phyloP scores from a whole-genome alignment of 2,113 vertebrate species.

The Sapajus apella region DNA sequence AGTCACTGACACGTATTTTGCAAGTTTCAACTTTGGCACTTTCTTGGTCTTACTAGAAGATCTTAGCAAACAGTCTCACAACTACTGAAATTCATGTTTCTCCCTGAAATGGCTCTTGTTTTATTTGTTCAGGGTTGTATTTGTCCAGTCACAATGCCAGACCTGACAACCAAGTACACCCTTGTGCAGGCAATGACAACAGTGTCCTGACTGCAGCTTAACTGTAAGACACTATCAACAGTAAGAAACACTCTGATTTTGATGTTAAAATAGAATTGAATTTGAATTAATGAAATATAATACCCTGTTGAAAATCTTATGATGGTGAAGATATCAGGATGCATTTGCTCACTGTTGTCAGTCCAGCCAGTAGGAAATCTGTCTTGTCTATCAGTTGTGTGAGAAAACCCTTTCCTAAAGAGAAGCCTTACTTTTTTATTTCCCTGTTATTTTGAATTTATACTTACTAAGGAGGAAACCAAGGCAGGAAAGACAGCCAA shows the following conservation, averaged over 20 bases:
- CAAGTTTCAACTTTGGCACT: neutral
- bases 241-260: conserved; percentile 15
- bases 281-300: neutral
- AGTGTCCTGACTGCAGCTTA: neutral
- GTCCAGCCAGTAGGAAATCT: neutral
- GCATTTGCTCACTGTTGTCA: neutral
- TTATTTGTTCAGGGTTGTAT: neutral
- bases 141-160: neutral
- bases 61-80: neutral
- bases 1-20: neutral
- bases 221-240: neutral
- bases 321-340: neutral
- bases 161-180: neutral
- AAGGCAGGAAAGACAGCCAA: conserved; percentile 24
- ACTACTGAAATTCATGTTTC: neutral
- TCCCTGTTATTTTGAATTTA: neutral
- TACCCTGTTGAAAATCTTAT: neutral
- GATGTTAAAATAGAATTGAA: neutral
- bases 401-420: conserved; percentile 7
- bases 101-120: neutral
- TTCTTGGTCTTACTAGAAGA: neutral
- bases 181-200: neutral
- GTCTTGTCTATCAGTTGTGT: neutral
- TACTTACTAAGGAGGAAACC: conserved; percentile 13
- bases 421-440: neutral